phyloP scores from a whole-genome alignment of 2,113 vertebrate species.

The Prietella phreatophila region DNA sequence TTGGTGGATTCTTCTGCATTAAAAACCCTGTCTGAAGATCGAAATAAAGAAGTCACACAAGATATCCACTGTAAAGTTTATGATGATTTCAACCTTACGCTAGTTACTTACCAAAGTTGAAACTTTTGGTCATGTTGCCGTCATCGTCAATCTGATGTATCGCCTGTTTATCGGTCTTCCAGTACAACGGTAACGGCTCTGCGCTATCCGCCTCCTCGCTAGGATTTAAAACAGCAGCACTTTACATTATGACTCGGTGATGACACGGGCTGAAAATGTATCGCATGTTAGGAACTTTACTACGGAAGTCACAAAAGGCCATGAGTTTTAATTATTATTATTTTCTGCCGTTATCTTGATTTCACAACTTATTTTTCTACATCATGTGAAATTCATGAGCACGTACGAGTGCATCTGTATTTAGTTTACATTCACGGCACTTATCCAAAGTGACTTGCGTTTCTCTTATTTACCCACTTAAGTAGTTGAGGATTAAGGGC shows the following conservation, averaged over 20 bases:
- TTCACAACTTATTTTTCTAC: too few species aligned
- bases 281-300: not conserved
- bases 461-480: too few species aligned
- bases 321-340: too few species aligned
- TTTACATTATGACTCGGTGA: not conserved
- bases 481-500: too few species aligned
- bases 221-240: slow-evolving; percentile 31
- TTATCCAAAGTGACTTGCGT: too few species aligned
- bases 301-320: not conserved
- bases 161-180: slow-evolving; percentile 80
- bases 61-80: not conserved
- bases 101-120: slow-evolving; percentile 81
- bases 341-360: too few species aligned
- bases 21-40: slow-evolving; percentile 82
- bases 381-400: too few species aligned
- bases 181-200: slow-evolving; percentile 70
- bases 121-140: slow-evolving; percentile 76
- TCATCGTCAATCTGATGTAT: slow-evolving; percentile 84
- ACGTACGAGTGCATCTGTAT: too few species aligned
- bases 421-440: too few species aligned
- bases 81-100: too few species aligned
- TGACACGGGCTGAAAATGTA: too few species aligned
- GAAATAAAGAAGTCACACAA: not conserved
- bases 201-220: slow-evolving; percentile 71
- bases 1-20: slow-evolving; percentile 78